Base-by-base conservation (phyloP, 2,888 invertebrate species). In the Stenodera caucasica region DNA sequence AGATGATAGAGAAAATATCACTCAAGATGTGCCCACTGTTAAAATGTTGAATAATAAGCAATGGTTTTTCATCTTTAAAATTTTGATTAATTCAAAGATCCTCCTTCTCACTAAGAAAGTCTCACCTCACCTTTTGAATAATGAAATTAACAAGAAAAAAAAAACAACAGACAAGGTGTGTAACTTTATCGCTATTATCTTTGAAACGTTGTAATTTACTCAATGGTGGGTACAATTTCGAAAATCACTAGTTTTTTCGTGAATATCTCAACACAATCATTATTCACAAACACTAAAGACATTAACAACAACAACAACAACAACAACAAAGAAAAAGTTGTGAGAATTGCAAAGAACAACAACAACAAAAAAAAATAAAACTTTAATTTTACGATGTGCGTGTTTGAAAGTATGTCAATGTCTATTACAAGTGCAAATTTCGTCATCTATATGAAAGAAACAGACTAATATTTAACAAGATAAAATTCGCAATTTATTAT, bases 321-420 rank as follows among this genome's bases (percentile, higher is more conserved):
- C n/a, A n/a, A n/a, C n/a, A n/a, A n/a, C n/a, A n/a, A n/a, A n/a
- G n/a, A n/a, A n/a, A n/a, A n/a, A n/a, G n/a, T n/a, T n/a, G n/a
- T n/a, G n/a, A n/a, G n/a, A n/a, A n/a, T n/a, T n/a, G n/a, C n/a
- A n/a, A n/a, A n/a, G n/a, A n/a, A n/a, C n/a, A n/a, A n/a, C n/a
- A n/a, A n/a, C n/a, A n/a, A n/a, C n/a, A n/a, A n/a, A n/a, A n/a
- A n/a, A n/a, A n/a, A n/a, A n/a, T n/a, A n/a, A n/a, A n/a, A n/a
- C n/a, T n/a, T n/a, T n/a, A n/a, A n/a, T 62, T 62, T 62, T 62
- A 62, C 60, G 62, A 67, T 65, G 63, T 64, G 37, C 37, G 37
- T 40, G 58, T 64, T 60, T 59, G 63, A 67, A 67, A 69, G 69
- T 67, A 58, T 67, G 69, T 69, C 69, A 69, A 69, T 69, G 69